These are phyloP conservation scores for Mixornis gularis DNA, from an alignment of 2,113 vertebrate genomes.

Conservation along the genomic window DNA sequence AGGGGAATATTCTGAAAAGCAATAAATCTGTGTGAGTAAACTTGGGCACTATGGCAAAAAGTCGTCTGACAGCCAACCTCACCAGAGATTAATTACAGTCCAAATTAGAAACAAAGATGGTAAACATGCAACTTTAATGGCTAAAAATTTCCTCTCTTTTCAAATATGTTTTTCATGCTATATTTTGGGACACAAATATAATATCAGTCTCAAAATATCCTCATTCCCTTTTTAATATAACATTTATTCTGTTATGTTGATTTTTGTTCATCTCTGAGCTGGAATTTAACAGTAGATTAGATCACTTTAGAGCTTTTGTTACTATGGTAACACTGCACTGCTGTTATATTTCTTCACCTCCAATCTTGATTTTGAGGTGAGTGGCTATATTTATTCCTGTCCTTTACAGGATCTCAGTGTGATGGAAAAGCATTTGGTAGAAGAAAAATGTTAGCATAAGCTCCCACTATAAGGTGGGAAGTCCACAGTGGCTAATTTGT, in stretches of 20 bases:
- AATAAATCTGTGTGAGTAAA: neutral
- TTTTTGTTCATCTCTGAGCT: conserved; percentile 64
- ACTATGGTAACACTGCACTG: conserved; percentile 66
- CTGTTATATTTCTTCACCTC: conserved; percentile 58
- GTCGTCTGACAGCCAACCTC: neutral
- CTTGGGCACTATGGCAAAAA: neutral
- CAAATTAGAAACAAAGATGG: neutral
- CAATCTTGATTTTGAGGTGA: conserved; percentile 60
- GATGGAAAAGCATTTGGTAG: conserved; percentile 21
- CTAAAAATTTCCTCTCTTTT: neutral
- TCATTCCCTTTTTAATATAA: neutral
- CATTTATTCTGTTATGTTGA: conserved; percentile 62
- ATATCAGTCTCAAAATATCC: conserved; percentile 35
- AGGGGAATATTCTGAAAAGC: neutral
- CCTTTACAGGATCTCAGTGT: conserved; percentile 42
- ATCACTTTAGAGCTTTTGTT: conserved; percentile 70
- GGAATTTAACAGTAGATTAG: conserved; percentile 70
- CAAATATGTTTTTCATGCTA: neutral
- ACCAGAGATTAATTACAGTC: neutral
- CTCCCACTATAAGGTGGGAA: neutral
- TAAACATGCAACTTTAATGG: neutral
- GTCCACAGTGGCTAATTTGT: neutral
- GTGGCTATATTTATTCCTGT: conserved; percentile 61
- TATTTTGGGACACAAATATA: conserved; percentile 13
- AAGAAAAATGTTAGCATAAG: conserved; percentile 22